Evolutionary conservation across 2,113 vertebrate genomes (phyloP).

Genomic region (Baryphthengus martii): DNA sequence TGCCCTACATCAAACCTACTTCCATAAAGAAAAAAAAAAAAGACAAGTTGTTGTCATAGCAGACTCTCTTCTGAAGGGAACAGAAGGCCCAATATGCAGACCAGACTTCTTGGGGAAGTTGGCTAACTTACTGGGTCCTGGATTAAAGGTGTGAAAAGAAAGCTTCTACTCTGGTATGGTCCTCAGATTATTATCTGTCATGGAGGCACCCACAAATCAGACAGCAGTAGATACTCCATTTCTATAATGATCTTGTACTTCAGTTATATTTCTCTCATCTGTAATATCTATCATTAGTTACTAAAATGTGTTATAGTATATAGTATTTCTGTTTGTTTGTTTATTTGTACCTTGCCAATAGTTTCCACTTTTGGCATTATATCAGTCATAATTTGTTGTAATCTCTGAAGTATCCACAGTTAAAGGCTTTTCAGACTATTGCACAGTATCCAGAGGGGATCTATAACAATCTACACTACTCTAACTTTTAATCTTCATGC

Average conservation of each 20-base stretch:
- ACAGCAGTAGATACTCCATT: neutral
- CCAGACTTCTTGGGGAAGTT: neutral
- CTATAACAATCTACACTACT: neutral
- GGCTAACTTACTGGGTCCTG: neutral
- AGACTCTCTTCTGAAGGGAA: neutral
- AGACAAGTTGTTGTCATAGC: neutral
- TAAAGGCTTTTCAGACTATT: neutral
- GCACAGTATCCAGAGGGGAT: too few species aligned
- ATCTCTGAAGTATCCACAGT: neutral
- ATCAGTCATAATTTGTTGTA: neutral
- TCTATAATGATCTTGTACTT: neutral
- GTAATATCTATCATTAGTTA: neutral
- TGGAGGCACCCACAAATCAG: neutral
- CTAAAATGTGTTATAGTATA: neutral
- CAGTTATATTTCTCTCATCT: neutral
- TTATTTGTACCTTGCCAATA: neutral
- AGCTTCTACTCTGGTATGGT: neutral
- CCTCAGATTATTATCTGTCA: neutral
- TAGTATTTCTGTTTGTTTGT: neutral
- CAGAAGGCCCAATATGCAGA: neutral
- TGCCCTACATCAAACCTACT: rapidly evolving
- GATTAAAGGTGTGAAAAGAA: neutral
- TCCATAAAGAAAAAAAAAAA: neutral
- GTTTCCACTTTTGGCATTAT: neutral
- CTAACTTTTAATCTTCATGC: neutral